Conservation (phyloP, 2,888 invertebrate genomes). For the Chrysolina oricalcia region DNA sequence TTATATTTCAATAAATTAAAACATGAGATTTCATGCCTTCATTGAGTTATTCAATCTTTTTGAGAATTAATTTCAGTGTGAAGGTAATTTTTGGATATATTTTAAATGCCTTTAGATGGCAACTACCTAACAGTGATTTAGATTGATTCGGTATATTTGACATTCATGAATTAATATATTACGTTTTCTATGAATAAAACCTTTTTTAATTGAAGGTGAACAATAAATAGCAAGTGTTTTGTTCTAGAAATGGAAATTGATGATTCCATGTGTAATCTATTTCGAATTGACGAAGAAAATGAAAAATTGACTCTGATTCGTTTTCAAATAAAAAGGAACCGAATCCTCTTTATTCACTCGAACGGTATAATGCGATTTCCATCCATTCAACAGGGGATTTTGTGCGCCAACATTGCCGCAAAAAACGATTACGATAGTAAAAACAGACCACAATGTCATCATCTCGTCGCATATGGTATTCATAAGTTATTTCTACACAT, state of each 20-base stretch:
- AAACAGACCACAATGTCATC: slow-evolving; percentile 29
- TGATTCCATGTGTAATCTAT: background rate
- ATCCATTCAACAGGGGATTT: background rate
- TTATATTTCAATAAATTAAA: too few species aligned
- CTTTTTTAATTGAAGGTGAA: too few species aligned
- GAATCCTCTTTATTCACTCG: background rate
- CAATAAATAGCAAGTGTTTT: too few species aligned
- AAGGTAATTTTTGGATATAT: too few species aligned
- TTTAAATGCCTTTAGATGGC: too few species aligned
- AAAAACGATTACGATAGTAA: slow-evolving; percentile 28
- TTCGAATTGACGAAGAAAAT: background rate
- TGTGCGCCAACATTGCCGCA: background rate
- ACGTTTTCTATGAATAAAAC: too few species aligned
- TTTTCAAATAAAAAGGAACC: background rate
- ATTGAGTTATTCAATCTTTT: too few species aligned
- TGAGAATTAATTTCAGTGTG: too few species aligned
- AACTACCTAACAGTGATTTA: too few species aligned
- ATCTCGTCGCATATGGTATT: slow-evolving; percentile 27
- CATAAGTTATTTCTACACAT: slow-evolving; percentile 25
- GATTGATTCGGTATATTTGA: too few species aligned
- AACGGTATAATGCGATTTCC: background rate
- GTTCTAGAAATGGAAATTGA: background rate
- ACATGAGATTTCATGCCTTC: too few species aligned
- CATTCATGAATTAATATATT: too few species aligned
- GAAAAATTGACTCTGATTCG: background rate